Evolutionary conservation across 2,797 vertebrate genomes (phyloP).

Genomic region (Protonibea diacanthus): DNA sequence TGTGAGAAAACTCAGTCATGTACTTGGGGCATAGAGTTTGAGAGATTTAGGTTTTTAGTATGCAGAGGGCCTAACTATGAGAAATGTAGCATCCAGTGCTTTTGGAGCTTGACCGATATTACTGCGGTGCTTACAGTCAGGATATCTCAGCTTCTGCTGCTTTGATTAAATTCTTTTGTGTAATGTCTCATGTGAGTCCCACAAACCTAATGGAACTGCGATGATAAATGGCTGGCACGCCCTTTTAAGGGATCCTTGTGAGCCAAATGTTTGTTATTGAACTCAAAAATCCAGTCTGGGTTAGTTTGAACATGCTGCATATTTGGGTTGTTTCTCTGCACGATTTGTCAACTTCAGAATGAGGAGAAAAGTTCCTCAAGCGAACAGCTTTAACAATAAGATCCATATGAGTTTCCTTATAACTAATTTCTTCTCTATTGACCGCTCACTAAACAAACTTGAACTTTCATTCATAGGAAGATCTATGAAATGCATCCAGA

Average conservation of each 20-base stretch:
- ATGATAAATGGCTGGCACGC: too few species aligned
- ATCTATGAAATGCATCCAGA: background rate
- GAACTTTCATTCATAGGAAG: background rate
- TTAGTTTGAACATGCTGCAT: background rate
- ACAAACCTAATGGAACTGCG: too few species aligned
- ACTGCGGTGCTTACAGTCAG: background rate
- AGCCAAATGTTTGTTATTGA: background rate
- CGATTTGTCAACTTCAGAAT: background rate
- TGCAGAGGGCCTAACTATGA: background rate
- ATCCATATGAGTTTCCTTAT: background rate
- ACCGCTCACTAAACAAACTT: background rate
- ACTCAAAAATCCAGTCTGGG: background rate
- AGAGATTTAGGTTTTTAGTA: background rate
- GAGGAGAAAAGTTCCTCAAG: background rate
- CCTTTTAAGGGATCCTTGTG: background rate
- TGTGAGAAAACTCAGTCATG: too few species aligned
- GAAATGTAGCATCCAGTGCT: background rate
- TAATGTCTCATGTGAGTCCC: background rate
- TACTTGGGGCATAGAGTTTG: background rate
- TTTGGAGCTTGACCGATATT: background rate
- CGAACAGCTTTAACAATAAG: background rate
- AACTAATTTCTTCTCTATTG: background rate
- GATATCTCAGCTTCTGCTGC: background rate
- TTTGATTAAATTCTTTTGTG: background rate
- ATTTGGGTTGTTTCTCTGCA: background rate